Conservation (phyloP, 2,113 vertebrate genomes). For the Thinocorus orbignyianus region DNA sequence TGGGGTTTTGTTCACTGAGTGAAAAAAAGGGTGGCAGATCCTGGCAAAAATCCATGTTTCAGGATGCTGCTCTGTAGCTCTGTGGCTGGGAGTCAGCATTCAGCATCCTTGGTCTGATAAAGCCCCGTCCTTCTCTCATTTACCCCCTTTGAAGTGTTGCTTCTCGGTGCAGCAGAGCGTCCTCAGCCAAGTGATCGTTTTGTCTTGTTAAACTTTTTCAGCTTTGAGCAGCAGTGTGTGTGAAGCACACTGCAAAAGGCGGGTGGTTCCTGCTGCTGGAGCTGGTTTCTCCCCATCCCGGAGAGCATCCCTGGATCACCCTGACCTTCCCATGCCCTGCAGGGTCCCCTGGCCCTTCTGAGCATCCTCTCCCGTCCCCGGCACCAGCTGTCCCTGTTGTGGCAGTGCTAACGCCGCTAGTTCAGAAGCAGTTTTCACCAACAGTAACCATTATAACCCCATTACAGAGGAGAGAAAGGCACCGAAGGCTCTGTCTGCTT, state of each 20-base stretch:
- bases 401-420: not conserved
- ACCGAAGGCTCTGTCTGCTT: not conserved
- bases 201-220: not conserved
- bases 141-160: not conserved
- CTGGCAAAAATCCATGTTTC: not conserved
- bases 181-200: not conserved
- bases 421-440: not conserved
- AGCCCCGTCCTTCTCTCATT: not conserved
- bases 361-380: not conserved
- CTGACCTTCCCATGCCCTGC: not conserved
- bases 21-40: not conserved
- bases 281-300: not conserved
- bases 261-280: not conserved
- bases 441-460: not conserved
- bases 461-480: not conserved
- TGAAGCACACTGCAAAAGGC: not conserved
- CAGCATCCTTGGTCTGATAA: not conserved
- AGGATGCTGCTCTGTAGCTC: not conserved
- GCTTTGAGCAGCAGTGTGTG: not conserved
- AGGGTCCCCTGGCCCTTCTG: not conserved
- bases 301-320: not conserved
- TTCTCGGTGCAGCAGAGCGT: not conserved
- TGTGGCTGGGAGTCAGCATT: not conserved
- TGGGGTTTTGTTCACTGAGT: not conserved
- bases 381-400: not conserved